Percentiles rank a stretch among this genome's conserved stretches.
phyloP scores from a whole-genome alignment of 1,140 invertebrate species.

The Leptinotarsa defecta region DNA sequence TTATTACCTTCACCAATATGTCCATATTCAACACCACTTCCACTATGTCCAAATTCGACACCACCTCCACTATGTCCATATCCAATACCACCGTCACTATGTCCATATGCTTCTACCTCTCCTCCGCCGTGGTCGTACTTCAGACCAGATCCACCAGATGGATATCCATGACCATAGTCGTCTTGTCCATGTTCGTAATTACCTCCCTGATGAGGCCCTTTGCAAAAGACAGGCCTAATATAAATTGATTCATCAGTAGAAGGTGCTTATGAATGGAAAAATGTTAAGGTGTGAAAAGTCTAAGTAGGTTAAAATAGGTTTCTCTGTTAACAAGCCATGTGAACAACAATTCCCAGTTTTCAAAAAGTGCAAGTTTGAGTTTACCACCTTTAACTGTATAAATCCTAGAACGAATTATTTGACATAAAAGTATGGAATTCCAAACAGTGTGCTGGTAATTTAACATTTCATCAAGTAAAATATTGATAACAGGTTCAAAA shows the following conservation, averaged over 20 bases:
- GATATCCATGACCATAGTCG: not conserved
- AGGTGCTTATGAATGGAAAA: not conserved
- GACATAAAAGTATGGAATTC: too few species aligned
- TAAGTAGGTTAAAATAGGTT: too few species aligned
- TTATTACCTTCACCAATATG: not conserved
- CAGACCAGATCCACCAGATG: not conserved
- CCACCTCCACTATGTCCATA: not conserved
- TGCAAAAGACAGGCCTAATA: not conserved
- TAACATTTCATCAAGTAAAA: too few species aligned
- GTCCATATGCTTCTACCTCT: not conserved
- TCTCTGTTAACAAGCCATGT: too few species aligned
- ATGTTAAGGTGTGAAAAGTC: not conserved
- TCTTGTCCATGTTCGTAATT: not conserved
- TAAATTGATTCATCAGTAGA: not conserved
- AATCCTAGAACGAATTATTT: too few species aligned
- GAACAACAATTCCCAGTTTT: too few species aligned
- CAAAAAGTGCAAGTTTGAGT: too few species aligned
- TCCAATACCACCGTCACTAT: not conserved
- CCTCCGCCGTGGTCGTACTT: not conserved
- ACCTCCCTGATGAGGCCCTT: not conserved
- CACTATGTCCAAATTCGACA: not conserved
- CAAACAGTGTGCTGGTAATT: too few species aligned
- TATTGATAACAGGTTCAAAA: too few species aligned
- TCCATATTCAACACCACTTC: not conserved
- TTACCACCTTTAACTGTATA: too few species aligned